Evolutionary conservation across 2,113 vertebrate genomes (phyloP), one percentile per base, ranked within the genome.

Genomic region (Callipepla squamata): DNA sequence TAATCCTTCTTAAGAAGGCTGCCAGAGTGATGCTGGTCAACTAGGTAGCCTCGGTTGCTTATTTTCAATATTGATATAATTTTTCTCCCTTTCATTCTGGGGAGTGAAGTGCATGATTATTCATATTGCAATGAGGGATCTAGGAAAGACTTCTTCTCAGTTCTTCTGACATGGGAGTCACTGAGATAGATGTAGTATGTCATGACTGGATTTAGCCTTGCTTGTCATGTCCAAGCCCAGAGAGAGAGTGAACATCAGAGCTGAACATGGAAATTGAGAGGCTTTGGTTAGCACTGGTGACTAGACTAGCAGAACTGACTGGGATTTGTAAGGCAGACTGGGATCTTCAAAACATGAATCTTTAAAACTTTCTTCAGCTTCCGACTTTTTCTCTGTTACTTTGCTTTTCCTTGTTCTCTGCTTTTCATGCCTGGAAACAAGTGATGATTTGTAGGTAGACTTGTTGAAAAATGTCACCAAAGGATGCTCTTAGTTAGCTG

Each of bases 361-460:
- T 89, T 86, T 78, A 75, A 85, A 94, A 80, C 38, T 30, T 84
- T 23, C 34, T 57, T 61, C 34, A 86, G 66, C 66, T 75, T 90
- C 80, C 84, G 66, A 73, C 20, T 16, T 72, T 80, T 83, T 47
- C 42, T 74, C 50, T 63, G 14, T 75, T 63, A 14, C 48, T 79
- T 89, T 89, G 53, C 48, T 85, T 79, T 88, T 92, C 58, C 36
- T 57, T 47, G 42, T 30, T 51, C 45, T 63, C 68, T 50, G 34
- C 34, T 45, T 73, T 83, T 84, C 57, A 6, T 42, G 40, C 83
- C 77, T n/a, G 34, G 63, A 84, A 57, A 48, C 61, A 68, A 77
- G 32, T 21, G 40, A 23, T 66, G 44, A 58, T 88, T 77, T 88
- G 30, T 63, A 89, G 69, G 57, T 53, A 66, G 89, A 38, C 69